Evolutionary conservation across 1,140 invertebrate species (phyloP), one percentile per base, ranked within the genome.

Genomic region (Adoxophyes honmai): DNA sequence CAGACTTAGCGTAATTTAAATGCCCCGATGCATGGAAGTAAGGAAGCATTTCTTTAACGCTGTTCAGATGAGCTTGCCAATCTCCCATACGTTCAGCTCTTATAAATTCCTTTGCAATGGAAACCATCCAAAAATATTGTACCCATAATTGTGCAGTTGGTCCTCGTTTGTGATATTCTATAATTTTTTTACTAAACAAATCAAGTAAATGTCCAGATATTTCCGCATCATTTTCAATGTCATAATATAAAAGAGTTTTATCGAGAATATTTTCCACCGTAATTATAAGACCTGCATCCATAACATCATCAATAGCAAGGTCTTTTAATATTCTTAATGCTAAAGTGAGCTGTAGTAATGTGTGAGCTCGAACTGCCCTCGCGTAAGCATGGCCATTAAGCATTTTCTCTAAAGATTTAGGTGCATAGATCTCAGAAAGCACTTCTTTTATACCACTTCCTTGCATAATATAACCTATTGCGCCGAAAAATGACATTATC

Each of bases 391-490:
- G 66, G 52, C 64, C 82, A 56, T 59, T 70, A 3, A 89, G 36
- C 61, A 86, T 88, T 73, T 88, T 79, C 16, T 80, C 70, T 51
- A 81, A 66, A 53, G 75, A 78, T 14, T 70, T 74, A 14, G 51
- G 0, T 4, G 86, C 76, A 75, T 79, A 86, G 55, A 81, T 62
- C 37, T 53, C 36, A 11, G 60, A 42, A 0, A 78, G 70, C 37
- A 79, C 33, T 59, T 83, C 74, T 66, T 85, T 69, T 10, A 86
- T 62, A 11, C 74, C 81, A 64, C 74, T 81, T 61, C 78, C 81
- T 61, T 77, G 61, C 78, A 88, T 88, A 60, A 85, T 76, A 61
- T 76, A 63, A 52, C 84, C 86, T 56, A 89, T 80, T 55, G 74
- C 55, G 61, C 70, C 74, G 5, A 86, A n/a, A 68, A 73, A 87